A percentile compares a stretch with the other conserved stretches of the same genome.
Conservation (phyloP, 2,797 vertebrate species). For the Linurgus olivaceus region DNA sequence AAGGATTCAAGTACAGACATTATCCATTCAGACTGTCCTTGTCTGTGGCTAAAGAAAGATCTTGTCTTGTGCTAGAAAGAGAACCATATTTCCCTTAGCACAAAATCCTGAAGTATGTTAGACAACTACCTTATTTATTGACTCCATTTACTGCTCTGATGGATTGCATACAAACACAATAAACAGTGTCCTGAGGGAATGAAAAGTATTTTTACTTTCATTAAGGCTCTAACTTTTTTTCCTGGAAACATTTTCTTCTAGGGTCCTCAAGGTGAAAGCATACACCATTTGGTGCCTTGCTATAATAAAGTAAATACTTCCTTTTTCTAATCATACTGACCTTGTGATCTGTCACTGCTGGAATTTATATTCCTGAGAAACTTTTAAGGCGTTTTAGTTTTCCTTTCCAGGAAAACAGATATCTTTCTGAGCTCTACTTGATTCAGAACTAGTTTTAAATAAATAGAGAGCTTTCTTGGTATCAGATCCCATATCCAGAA, state of each 20-base stretch:
- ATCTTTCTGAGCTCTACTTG: not conserved
- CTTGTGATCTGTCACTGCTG: not conserved
- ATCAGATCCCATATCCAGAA: not conserved
- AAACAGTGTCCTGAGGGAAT: slow-evolving; percentile 47
- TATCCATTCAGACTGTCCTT: slow-evolving; percentile 18
- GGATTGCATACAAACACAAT: slow-evolving; percentile 66
- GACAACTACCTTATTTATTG: slow-evolving; percentile 60
- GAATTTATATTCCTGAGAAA: slow-evolving; percentile 48
- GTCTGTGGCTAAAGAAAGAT: slow-evolving; percentile 40
- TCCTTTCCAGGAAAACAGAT: not conserved
- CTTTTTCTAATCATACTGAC: slow-evolving; percentile 29
- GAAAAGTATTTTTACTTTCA: slow-evolving; percentile 68
- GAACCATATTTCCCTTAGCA: slow-evolving; percentile 62
- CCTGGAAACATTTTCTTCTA: slow-evolving; percentile 63
- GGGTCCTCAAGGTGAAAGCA: slow-evolving; percentile 64
- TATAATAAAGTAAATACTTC: slow-evolving; percentile 37
- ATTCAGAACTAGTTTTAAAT: slow-evolving; percentile 11
- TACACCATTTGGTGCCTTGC: not conserved
- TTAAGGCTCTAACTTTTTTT: slow-evolving; percentile 54
- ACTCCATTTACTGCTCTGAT: slow-evolving; percentile 71
- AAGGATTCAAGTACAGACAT: not conserved
- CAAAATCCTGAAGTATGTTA: slow-evolving; percentile 62
- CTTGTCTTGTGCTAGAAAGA: slow-evolving; percentile 32
- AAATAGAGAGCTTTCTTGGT: not conserved
- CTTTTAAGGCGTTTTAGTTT: not conserved